phyloP scores from a whole-genome alignment of 2,797 vertebrate genomes.

The Xyrichtys novacula region DNA sequence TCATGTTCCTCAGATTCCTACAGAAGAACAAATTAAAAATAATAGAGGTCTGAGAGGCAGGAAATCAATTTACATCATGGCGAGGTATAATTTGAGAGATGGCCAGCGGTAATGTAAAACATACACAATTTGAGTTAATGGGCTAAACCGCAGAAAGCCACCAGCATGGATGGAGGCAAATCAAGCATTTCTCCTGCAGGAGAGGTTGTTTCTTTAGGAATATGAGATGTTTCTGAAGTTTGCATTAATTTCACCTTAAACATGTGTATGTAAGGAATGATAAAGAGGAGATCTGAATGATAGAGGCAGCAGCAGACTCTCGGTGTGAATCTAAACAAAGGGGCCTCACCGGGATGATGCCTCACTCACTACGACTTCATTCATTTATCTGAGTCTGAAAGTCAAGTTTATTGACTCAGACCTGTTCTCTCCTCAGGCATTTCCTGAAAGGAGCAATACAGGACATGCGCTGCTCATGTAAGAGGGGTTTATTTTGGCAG shows the following conservation, averaged over 20 bases:
- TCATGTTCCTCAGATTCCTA: neutral
- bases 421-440: constrained; percentile 81
- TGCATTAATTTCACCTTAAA: constrained; percentile 29
- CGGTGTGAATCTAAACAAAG: constrained; percentile 52
- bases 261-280: constrained; percentile 21
- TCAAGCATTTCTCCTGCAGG: constrained; percentile 28
- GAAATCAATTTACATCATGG: constrained; percentile 38
- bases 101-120: constrained; percentile 18
- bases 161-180: constrained; percentile 27
- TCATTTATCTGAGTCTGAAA: constrained; percentile 73
- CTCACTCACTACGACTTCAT: constrained; percentile 58
- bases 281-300: constrained; percentile 20
- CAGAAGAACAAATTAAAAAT: constrained; percentile 31
- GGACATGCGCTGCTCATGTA: constrained; percentile 82
- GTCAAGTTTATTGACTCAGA: constrained; percentile 81
- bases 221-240: constrained; percentile 32
- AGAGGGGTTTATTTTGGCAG: constrained; percentile 85
- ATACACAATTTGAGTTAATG: constrained; percentile 24
- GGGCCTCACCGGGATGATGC: constrained; percentile 36
- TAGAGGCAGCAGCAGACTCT: constrained; percentile 12
- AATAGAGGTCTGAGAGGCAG: constrained; percentile 7
- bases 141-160: constrained; percentile 36
- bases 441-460: constrained; percentile 82
- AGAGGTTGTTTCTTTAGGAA: constrained; percentile 50
- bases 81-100: constrained; percentile 31